Base-by-base conservation (phyloP, 2,113 vertebrate genomes). In the Chionis minor region DNA sequence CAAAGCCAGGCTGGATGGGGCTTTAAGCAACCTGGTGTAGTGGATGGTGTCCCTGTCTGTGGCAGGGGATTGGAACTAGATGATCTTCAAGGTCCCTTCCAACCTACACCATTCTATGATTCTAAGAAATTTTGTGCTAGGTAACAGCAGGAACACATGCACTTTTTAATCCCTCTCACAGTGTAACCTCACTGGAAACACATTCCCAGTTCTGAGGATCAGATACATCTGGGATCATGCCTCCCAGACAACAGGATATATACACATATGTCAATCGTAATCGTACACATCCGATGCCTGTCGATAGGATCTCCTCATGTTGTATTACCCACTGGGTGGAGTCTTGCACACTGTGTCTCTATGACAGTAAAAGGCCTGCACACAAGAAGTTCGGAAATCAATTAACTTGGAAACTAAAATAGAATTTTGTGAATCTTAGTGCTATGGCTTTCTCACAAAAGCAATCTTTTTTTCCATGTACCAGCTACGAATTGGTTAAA, bases 121-220 rank as follows among this genome's bases (percentile, higher is more conserved):
- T 38, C 38, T 10, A 79, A 70, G 65, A 71, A 51, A 51, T 27
- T 26, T 14, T 80, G 27, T 38, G 9, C 26, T 74, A 27, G 13
- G n/a, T 10, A n/a, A 28, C 22, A 75, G 12, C 13, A 81, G 35
- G 10, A 70, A 3, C 8, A 63, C 0, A 0, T 26, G 11, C 44
- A 12, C 0, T 47, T 86, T 78, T 66, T 35, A 44, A 28, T 52
- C 11, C 28, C 8, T n/a, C 18, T 77, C 52, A 45, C 4, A 49
- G 12, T 30, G 49, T 26, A 89, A 54, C 16, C 7, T 84, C 54
- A n/a, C 10, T 52, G 26, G 61, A 91, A 66, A 63, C 38, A 54
- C 27, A n/a, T 3, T 59, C 8, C 23, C 10, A 32, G 17, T 17
- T 74, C 19, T 22, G 33, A 86, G 13, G 23, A 62, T 58, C 33